Evolutionary conservation across 2,113 vertebrate genomes (phyloP).

Genomic region (Edolisoma coerulescens): DNA sequence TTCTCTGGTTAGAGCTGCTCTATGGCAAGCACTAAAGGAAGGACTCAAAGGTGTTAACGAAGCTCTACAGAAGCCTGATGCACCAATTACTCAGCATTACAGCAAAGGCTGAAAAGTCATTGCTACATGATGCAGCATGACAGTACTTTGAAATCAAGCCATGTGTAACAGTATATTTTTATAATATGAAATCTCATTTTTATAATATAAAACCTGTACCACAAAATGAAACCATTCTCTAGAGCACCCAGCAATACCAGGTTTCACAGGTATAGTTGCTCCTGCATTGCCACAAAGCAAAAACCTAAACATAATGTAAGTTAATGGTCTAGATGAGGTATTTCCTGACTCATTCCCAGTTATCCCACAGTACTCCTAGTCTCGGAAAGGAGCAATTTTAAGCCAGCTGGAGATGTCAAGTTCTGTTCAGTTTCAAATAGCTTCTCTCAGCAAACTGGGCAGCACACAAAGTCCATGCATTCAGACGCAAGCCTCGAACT

Average conservation of each 20-base stretch:
- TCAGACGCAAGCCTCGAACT: fast-evolving
- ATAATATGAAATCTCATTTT: neutral
- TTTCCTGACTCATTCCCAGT: neutral
- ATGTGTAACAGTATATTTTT: neutral
- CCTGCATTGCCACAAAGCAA: neutral
- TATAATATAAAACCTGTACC: neutral
- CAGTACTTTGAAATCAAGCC: neutral
- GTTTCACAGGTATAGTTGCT: neutral
- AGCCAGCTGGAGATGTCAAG: neutral
- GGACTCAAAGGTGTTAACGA: neutral
- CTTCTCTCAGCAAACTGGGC: neutral
- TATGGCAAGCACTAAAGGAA: neutral
- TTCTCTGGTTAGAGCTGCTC: neutral
- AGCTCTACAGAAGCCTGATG: neutral
- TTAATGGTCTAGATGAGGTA: neutral
- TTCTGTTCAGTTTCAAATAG: neutral
- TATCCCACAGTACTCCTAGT: neutral
- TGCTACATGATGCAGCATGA: neutral
- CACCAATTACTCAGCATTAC: neutral
- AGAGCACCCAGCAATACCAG: neutral
- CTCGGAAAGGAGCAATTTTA: neutral
- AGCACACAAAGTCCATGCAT: neutral
- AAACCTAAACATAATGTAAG: neutral
- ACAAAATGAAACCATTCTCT: neutral
- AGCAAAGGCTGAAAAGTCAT: neutral